Evolutionary conservation across 2,797 vertebrate species (phyloP).

Genomic region (Coregonus sp.): DNA sequence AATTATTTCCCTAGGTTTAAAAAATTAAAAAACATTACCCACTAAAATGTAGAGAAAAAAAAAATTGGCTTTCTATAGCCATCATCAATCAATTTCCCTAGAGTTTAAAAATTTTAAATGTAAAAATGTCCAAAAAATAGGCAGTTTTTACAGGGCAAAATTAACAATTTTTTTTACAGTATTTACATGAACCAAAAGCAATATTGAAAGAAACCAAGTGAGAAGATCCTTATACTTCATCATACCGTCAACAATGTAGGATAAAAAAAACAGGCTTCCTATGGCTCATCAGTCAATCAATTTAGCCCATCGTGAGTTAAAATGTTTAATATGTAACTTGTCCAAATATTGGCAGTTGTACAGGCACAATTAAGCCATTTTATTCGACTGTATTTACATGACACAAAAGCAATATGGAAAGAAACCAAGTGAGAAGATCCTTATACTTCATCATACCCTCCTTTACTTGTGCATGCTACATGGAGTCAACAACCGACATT

Average conservation of each 20-base stretch:
- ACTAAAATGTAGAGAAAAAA: too few relatives aligned
- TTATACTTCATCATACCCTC: not conserved
- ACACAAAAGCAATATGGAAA: slow-evolving; percentile 4
- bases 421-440: not conserved
- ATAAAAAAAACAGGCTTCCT: not conserved
- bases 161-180: slow-evolving; percentile 2
- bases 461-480: not conserved
- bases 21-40: too few relatives aligned
- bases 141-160: slow-evolving; percentile 10
- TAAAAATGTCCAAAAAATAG: slow-evolving; percentile 8
- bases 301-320: not conserved
- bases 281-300: not conserved
- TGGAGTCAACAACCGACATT: not conserved
- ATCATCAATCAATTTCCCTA: too few relatives aligned
- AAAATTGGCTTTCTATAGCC: too few relatives aligned
- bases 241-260: not conserved
- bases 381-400: slow-evolving; percentile 9
- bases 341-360: slow-evolving; percentile 6
- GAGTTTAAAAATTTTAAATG: too few relatives aligned
- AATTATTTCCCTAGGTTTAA: too few relatives aligned
- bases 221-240: not conserved
- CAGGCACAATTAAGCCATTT: slow-evolving; percentile 6
- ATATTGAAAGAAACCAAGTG: not conserved
- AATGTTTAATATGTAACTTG: slow-evolving; percentile 14
- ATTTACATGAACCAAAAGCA: slow-evolving; percentile 7